Evolutionary conservation across 2,797 vertebrate species (phyloP).

Genomic region (Argya squamiceps): DNA sequence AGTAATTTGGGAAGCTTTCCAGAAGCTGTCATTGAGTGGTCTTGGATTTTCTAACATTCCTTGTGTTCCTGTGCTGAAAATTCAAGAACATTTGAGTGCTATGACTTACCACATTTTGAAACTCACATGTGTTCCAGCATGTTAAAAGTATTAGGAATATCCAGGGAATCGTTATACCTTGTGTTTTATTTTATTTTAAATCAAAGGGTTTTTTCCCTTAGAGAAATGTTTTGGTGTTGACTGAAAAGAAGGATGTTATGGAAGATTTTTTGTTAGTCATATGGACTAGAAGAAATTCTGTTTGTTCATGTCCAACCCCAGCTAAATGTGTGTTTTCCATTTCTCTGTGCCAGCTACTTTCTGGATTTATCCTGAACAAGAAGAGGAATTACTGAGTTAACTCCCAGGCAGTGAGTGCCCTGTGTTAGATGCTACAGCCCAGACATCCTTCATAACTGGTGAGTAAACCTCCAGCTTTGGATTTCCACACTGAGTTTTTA

Average conservation of each 20-base stretch:
- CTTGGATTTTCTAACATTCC: not conserved
- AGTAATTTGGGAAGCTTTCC: not conserved
- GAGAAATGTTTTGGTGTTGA: not conserved
- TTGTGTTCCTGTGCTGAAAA: not conserved
- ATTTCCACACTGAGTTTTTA: not conserved
- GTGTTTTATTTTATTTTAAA: not conserved
- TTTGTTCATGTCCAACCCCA: not conserved
- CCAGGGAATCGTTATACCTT: not conserved
- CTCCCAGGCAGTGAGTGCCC: not conserved
- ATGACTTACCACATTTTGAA: not conserved
- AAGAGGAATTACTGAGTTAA: conserved; percentile 4
- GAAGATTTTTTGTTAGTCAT: not conserved
- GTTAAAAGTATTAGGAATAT: not conserved
- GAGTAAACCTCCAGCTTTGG: not conserved
- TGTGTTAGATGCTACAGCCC: not conserved
- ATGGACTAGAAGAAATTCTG: not conserved
- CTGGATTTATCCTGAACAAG: conserved; percentile 28
- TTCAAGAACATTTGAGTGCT: not conserved
- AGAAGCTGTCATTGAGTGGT: not conserved
- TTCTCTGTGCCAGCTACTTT: not conserved
- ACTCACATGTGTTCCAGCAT: not conserved
- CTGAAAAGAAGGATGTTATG: not conserved
- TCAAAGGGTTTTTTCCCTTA: not conserved
- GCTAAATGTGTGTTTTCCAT: not conserved
- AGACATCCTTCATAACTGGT: not conserved